phyloP scores from a whole-genome alignment of 2,113 vertebrate genomes.

The Gallinago undulata region DNA sequence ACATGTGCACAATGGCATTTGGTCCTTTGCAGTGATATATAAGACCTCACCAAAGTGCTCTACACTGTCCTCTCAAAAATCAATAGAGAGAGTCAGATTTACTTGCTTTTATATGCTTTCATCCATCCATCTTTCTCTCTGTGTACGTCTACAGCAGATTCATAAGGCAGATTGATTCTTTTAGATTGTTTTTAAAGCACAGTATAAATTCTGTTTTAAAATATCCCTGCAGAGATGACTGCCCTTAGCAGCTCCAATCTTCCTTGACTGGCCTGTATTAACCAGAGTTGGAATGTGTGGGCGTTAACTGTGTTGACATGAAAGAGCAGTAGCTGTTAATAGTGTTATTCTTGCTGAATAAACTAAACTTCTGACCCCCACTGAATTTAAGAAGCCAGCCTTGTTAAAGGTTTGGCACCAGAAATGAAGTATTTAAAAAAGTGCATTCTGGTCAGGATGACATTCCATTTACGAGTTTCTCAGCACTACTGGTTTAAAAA shows the following conservation, averaged over 20 bases:
- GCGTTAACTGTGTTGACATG: constrained; percentile 59
- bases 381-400: constrained; percentile 61
- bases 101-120: constrained; percentile 19
- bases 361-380: constrained; percentile 73
- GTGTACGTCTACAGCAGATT: constrained; percentile 19
- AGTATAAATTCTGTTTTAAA: constrained; percentile 63
- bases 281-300: constrained; percentile 43
- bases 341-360: constrained; percentile 72
- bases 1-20: neutral
- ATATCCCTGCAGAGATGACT: constrained; percentile 25
- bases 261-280: constrained; percentile 39
- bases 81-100: neutral
- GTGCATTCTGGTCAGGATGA: constrained; percentile 19
- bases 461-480: constrained; percentile 31
- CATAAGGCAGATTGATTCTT: neutral
- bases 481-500: neutral
- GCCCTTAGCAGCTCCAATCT: neutral
- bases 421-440: constrained; percentile 29
- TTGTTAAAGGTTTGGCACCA: constrained; percentile 30
- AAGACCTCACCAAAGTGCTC: constrained; percentile 39
- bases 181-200: constrained; percentile 50
- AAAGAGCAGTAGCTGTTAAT: constrained; percentile 69
- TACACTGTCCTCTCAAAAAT: constrained; percentile 35
- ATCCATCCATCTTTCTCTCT: constrained; percentile 25
- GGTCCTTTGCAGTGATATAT: constrained; percentile 19